Evolutionary conservation across 2,888 invertebrate genomes (phyloP), one percentile per base, ranked within the genome.

Genomic region (Incurvaria masculella): DNA sequence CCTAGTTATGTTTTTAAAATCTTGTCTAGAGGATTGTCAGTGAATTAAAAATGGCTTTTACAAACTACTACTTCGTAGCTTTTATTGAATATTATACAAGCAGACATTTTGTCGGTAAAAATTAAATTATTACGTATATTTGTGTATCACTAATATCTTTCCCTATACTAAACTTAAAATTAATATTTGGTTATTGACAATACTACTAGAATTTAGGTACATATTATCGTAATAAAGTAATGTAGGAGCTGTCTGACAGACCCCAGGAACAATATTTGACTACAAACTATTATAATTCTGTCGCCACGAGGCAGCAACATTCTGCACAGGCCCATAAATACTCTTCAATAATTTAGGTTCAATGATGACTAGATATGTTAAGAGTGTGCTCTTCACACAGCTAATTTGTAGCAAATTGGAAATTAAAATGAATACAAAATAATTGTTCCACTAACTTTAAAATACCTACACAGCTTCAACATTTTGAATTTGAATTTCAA

Each of bases 91-190:
- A 66, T 72, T 65, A 72, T 73, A 74, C 76, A 78, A 78, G 78
- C 78, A 72, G 74, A 76, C 75, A 76, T 72, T 64, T 64, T 57
- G 69, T 74, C 64, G 72, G 72, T 76, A 75, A 74, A 78, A 78
- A 76, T 73, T 73, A 73, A 72, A 68, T 74, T 66, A 75, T 75
- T 78, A 78, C 78, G 78, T 78, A 78, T 76, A 75, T 78, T 40
- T 69, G 66, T 63, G 69, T 76, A 75, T 76, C 76, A 76, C 78
- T 78, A 78, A 72, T 73, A 75, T 74, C 74, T 66, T 74, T 33
- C 14, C 33, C 33, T 23, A 33, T 33, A 33, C 6, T 14, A 33
- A 14, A 14, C 73, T 75, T 72, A 73, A 71, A 73, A 72, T 69
- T 69, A 76, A 74, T 73, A 72, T 76, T 76, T 76, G 76, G 76